phyloP scores from a whole-genome alignment of 2,888 invertebrate species.

The Dryococelus australis region DNA sequence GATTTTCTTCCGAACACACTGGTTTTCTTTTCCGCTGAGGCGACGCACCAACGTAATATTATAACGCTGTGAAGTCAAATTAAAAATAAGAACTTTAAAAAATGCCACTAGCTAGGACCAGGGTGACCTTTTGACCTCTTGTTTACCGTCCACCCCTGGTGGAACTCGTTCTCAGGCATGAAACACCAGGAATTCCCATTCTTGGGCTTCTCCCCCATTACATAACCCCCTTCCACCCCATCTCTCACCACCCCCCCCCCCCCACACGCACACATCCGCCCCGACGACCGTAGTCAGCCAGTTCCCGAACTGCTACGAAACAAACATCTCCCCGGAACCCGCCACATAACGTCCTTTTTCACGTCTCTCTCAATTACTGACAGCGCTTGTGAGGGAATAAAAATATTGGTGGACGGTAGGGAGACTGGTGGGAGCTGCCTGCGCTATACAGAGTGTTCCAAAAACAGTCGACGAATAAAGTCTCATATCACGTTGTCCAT shows the following conservation, averaged over 20 bases:
- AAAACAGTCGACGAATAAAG: no score
- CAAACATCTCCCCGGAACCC: not conserved
- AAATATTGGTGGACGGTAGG: not conserved
- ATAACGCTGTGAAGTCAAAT: not conserved
- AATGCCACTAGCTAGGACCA: not conserved
- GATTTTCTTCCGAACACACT: no score
- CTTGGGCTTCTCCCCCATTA: not conserved
- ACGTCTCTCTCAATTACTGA: slow-evolving; percentile 8
- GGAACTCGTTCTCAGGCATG: not conserved
- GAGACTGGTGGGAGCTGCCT: no score
- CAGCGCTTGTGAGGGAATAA: not conserved
- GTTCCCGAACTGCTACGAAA: not conserved
- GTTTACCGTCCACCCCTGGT: not conserved
- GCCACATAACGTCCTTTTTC: not conserved
- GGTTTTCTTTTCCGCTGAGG: not conserved
- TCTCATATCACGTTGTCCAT: no score
- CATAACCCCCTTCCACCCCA: not conserved
- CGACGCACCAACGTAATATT: not conserved
- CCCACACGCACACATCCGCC: not conserved
- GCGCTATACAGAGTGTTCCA: no score
- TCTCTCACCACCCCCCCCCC: not conserved
- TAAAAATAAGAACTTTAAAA: not conserved
- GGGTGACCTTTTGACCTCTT: not conserved
- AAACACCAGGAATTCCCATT: slow-evolving; percentile 16
- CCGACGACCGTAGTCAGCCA: not conserved